Evolutionary conservation across 2,888 invertebrate species (phyloP).

Genomic region (Orchestes rusci): DNA sequence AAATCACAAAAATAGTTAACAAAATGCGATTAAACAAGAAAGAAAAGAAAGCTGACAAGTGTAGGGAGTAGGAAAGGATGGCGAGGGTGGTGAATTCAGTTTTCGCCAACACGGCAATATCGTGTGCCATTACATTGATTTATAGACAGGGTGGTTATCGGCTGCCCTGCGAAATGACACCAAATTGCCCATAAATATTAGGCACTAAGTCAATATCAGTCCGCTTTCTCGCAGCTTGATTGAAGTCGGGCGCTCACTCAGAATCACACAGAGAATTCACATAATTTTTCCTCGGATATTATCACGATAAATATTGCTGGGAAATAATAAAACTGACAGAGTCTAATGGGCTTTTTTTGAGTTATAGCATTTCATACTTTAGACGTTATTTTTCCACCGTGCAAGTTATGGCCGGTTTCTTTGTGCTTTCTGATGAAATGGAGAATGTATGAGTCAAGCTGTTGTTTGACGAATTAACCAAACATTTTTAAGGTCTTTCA

Average conservation of each 20-base stretch:
- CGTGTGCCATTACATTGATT: conserved; percentile 47
- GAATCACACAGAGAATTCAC: conserved; percentile 29
- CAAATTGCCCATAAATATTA: conserved; percentile 46
- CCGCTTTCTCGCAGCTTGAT: conserved; percentile 37
- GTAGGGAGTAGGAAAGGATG: no score
- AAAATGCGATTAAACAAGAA: no score
- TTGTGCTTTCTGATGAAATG: no score
- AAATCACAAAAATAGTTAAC: no score
- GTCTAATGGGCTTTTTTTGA: conserved; percentile 23
- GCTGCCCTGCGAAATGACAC: conserved; percentile 44
- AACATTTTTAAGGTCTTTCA: no score
- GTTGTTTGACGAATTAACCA: no score
- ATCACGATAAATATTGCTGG: conserved; percentile 24
- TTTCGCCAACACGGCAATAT: conserved; percentile 45
- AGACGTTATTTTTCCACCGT: conserved; percentile 14
- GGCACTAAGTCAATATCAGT: conserved; percentile 43
- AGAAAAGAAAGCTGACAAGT: no score
- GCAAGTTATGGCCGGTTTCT: conserved; percentile 11
- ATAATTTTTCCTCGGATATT: conserved; percentile 26
- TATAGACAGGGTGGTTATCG: conserved; percentile 45
- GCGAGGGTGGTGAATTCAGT: no score
- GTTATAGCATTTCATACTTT: conserved; percentile 19
- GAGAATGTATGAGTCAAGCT: no score
- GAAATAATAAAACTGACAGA: conserved; percentile 24
- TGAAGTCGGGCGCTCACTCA: conserved; percentile 36